These are phyloP conservation scores for Dugesia japonica DNA, from an alignment of 2,888 invertebrate genomes.

Conservation along the genomic window DNA sequence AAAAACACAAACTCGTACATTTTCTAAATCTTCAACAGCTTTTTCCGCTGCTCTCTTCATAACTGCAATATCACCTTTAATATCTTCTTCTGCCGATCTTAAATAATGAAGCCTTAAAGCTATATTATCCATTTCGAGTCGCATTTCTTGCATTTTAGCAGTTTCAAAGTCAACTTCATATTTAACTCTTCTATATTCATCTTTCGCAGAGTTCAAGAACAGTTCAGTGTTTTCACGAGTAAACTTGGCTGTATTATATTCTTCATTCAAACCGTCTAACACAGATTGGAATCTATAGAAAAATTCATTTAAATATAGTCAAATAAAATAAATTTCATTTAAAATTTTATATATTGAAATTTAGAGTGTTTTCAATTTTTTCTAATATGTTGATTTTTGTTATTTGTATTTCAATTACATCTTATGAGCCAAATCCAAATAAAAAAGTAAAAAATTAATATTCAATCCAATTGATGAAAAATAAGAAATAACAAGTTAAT, in stretches of 20 bases:
- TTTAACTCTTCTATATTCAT: not conserved
- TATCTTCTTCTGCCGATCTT: conserved; percentile 47
- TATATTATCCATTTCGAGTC: conserved; percentile 46
- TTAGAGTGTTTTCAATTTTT: too few species aligned
- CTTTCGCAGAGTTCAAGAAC: not conserved
- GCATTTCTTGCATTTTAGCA: conserved; percentile 41
- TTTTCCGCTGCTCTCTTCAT: conserved; percentile 48
- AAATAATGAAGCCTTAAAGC: conserved; percentile 47
- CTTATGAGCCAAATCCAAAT: too few species aligned
- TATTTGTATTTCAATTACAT: too few species aligned
- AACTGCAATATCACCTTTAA: conserved; percentile 46
- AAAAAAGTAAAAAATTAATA: too few species aligned
- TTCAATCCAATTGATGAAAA: too few species aligned
- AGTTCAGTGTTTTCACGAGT: not conserved
- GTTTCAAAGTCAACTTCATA: conserved; percentile 38
- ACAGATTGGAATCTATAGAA: not conserved
- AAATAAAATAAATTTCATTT: too few species aligned
- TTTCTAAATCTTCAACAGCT: conserved; percentile 36
- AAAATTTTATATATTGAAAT: too few species aligned
- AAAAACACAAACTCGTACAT: not conserved
- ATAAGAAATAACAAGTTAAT: too few species aligned
- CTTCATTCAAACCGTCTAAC: not conserved
- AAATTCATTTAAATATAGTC: not conserved
- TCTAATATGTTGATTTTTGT: too few species aligned
- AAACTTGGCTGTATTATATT: not conserved